A percentile compares a stretch with the other conserved stretches of the same genome.
phyloP scores from a whole-genome alignment of 2,888 invertebrate genomes.

The Plagodis dolabraria region DNA sequence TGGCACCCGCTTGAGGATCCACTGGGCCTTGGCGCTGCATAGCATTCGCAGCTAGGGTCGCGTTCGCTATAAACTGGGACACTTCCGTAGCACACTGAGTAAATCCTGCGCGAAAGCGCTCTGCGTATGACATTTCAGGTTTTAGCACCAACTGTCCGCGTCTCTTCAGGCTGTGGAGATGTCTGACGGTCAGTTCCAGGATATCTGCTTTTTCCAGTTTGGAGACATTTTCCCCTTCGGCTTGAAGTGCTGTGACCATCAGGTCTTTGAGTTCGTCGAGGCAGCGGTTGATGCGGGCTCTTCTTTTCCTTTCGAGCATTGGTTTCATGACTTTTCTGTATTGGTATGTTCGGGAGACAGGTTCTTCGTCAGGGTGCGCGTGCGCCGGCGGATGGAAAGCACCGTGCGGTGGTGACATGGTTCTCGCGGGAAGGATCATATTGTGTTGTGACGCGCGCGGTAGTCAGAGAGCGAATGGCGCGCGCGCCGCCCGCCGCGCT shows the following conservation, averaged over 20 bases:
- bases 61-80: conserved; percentile 86
- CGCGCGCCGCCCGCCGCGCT: conserved; percentile 69
- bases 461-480: conserved; percentile 78
- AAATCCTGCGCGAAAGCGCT: conserved; percentile 94
- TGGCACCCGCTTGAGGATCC: conserved; percentile 92
- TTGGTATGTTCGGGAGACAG: conserved; percentile 95
- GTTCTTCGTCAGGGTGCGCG: conserved; percentile 78
- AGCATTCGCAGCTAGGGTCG: conserved; percentile 91
- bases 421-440: conserved; percentile 81
- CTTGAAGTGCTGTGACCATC: conserved; percentile 93
- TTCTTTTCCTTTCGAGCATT: conserved; percentile 93
- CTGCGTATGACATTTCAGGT: conserved; percentile 89
- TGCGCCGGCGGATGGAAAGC: conserved; percentile 78
- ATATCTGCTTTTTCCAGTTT: conserved; percentile 95
- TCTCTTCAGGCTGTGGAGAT: conserved; percentile 91
- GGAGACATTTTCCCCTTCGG: conserved; percentile 95
- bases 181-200: conserved; percentile 92
- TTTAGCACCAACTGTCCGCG: conserved; percentile 85
- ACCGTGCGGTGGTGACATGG: conserved; percentile 80
- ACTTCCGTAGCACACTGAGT: conserved; percentile 96
- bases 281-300: conserved; percentile 95
- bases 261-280: conserved; percentile 95
- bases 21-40: conserved; percentile 87
- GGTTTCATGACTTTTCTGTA: conserved; percentile 97
- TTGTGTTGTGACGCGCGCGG: conserved; percentile 68